phyloP scores from a whole-genome alignment of 1,140 invertebrate genomes.

The Magallana ariakensis region DNA sequence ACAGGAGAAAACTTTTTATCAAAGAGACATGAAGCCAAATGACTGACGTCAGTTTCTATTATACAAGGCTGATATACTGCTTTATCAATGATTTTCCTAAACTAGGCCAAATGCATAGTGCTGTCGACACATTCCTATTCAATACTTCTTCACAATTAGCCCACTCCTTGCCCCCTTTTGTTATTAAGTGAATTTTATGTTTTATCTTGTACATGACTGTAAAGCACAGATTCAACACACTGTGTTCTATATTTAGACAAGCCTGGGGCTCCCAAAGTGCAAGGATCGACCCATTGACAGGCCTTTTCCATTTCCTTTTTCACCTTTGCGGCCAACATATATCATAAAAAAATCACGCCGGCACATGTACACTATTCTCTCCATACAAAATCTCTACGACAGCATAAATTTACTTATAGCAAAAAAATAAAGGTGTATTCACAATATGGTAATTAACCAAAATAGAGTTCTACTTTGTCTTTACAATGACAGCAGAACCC shows the following conservation, averaged over 20 bases:
- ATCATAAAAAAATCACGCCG: conserved; percentile 2
- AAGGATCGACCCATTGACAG: conserved; percentile 30
- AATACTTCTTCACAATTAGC: neutral
- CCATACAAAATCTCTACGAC: neutral
- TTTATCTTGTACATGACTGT: conserved; percentile 11
- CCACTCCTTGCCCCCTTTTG: neutral
- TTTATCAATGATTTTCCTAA: neutral
- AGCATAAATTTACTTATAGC: conserved; percentile 2
- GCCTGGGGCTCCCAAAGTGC: neutral
- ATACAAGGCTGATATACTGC: neutral
- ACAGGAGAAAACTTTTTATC: neutral
- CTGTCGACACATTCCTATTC: neutral
- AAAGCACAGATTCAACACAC: neutral
- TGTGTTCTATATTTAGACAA: neutral
- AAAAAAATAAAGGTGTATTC: conserved; percentile 1
- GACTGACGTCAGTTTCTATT: conserved; percentile 13
- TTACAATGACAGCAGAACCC: conserved; percentile 26
- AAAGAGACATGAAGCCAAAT: conserved; percentile 31
- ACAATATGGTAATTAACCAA: conserved; percentile 22
- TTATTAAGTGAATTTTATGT: neutral
- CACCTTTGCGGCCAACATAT: neutral
- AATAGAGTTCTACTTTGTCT: conserved; percentile 3
- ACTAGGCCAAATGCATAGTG: conserved; percentile 2
- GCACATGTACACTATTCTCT: neutral
- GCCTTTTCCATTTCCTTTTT: conserved; percentile 25